Percentiles rank a stretch among this genome's conserved stretches.
Evolutionary conservation across 2,888 invertebrate species (phyloP).

Genomic region (Cephalotes varians): DNA sequence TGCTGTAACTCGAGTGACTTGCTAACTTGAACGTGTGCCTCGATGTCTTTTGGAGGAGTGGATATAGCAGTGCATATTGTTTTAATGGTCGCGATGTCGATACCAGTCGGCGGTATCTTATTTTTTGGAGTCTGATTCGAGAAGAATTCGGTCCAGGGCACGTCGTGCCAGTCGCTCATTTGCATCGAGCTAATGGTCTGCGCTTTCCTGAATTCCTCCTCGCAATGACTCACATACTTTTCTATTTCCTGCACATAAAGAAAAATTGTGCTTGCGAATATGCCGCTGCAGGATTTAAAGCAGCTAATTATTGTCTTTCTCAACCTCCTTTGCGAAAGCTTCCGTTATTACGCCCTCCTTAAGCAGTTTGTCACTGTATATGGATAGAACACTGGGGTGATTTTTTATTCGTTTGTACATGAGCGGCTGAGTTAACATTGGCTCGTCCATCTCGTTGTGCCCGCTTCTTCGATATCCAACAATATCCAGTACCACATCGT

Average conservation of each 20-base stretch:
- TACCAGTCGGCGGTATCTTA: slow-evolving; percentile 89
- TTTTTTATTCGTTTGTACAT: slow-evolving; percentile 96
- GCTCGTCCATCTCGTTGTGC: slow-evolving; percentile 98
- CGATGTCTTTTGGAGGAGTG: slow-evolving; percentile 89
- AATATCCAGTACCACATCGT: slow-evolving; percentile 94
- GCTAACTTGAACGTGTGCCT: slow-evolving; percentile 87
- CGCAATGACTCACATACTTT: slow-evolving; percentile 79
- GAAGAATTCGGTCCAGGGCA: slow-evolving; percentile 89
- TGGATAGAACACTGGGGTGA: slow-evolving; percentile 88
- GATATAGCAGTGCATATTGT: slow-evolving; percentile 90
- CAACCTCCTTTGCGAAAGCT: slow-evolving; percentile 88
- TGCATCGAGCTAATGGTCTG: slow-evolving; percentile 90
- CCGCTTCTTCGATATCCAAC: slow-evolving; percentile 94
- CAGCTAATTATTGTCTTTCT: not conserved
- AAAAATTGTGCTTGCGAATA: not conserved
- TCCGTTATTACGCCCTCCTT: slow-evolving; percentile 91
- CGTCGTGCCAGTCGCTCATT: slow-evolving; percentile 90
- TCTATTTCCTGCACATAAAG: slow-evolving; percentile 68
- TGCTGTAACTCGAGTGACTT: not conserved
- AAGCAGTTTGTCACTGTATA: slow-evolving; percentile 91
- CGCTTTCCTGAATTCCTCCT: slow-evolving; percentile 90
- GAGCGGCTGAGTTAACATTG: slow-evolving; percentile 97
- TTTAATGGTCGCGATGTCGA: slow-evolving; percentile 88
- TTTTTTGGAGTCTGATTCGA: slow-evolving; percentile 88
- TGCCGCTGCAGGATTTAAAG: not conserved